These are phyloP conservation scores for Apocrypta bakeri DNA, from an alignment of 1,140 invertebrate species.

Conservation along the genomic window DNA sequence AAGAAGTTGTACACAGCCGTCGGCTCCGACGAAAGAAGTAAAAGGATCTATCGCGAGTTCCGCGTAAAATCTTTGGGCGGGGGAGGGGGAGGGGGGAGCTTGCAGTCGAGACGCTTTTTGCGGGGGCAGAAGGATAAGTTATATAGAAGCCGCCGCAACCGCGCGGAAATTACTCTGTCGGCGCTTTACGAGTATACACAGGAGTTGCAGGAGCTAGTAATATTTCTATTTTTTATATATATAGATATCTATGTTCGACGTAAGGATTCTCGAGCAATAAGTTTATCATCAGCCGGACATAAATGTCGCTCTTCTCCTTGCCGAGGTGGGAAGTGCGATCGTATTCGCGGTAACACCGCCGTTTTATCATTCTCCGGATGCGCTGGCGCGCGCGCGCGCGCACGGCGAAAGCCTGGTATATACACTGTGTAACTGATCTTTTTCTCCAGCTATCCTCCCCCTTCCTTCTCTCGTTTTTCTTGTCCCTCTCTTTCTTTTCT, in stretches of 20 bases:
- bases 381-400: background rate
- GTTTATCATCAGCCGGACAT: constrained; percentile 44
- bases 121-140: too few relatives aligned
- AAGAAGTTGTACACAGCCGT: too few relatives aligned
- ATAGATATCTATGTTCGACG: background rate
- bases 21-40: too few relatives aligned
- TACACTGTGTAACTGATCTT: background rate
- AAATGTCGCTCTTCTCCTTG: constrained; percentile 30
- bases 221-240: too few relatives aligned
- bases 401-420: too few relatives aligned
- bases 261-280: constrained; percentile 23
- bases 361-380: constrained; percentile 13
- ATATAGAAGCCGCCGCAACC: background rate
- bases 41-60: background rate
- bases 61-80: background rate
- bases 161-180: constrained; percentile 34
- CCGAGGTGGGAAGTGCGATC: background rate
- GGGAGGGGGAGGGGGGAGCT: too few relatives aligned
- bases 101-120: background rate
- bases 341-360: constrained; percentile 30
- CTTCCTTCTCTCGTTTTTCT: constrained; percentile 6
- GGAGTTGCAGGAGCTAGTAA: too few relatives aligned
- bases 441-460: background rate
- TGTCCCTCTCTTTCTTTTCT: background rate
- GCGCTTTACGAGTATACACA: constrained; percentile 30